Conservation (phyloP, 2,888 invertebrate genomes). For the Chymomyza amoena region DNA sequence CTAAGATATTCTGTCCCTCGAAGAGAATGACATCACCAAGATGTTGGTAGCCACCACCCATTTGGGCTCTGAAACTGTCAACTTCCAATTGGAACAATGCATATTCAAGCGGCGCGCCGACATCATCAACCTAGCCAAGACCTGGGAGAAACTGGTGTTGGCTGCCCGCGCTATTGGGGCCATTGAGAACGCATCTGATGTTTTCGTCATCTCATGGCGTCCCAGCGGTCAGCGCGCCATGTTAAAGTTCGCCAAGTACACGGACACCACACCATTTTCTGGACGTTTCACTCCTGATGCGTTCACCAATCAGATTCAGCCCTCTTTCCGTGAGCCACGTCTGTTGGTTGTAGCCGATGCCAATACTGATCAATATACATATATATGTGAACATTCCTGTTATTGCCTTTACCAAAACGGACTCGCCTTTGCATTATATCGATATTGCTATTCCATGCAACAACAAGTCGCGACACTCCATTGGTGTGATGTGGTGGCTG, state of each 20-base stretch:
- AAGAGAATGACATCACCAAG: constrained; percentile 99
- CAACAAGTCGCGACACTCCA: constrained; percentile 97
- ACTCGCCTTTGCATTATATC: constrained; percentile 96
- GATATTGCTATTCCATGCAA: constrained; percentile 99
- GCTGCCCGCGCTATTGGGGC: constrained; percentile 99
- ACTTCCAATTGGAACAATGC: constrained; percentile 98
- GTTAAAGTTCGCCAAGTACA: constrained; percentile 98
- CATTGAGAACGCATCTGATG: constrained; percentile 97
- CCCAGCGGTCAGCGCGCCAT: constrained; percentile 98
- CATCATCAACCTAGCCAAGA: constrained; percentile 96
- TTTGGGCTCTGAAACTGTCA: constrained; percentile 94
- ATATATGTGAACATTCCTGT: constrained; percentile 99
- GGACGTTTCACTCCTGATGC: constrained; percentile 99
- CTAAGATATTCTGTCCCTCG: too few species aligned
- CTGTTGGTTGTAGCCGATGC: constrained; percentile 98
- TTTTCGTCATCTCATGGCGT: constrained; percentile 96
- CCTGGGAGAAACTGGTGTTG: too few species aligned
- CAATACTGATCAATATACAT: constrained; percentile 94
- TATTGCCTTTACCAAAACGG: constrained; percentile 98
- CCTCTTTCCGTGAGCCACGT: constrained; percentile 99
- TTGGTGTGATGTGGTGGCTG: constrained; percentile 99
- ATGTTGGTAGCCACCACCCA: constrained; percentile 98
- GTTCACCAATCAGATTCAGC: constrained; percentile 97
- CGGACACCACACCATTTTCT: constrained; percentile 98
- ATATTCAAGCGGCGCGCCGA: constrained; percentile 96